phyloP scores from a whole-genome alignment of 2,888 invertebrate species.

The Cerastoderma edule region DNA sequence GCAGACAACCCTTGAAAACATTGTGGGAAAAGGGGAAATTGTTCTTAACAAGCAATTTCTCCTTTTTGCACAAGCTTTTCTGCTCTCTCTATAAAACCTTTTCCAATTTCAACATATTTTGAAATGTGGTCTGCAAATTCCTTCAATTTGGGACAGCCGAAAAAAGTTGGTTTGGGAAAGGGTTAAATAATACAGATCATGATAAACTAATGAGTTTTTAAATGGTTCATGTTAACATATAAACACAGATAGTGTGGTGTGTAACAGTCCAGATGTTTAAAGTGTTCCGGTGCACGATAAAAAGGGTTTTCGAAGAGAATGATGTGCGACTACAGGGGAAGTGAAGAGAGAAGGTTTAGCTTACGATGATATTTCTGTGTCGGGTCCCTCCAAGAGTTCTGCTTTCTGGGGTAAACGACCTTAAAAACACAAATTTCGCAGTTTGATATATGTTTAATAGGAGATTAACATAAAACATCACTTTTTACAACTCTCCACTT shows the following conservation, averaged over 20 bases:
- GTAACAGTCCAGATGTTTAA: slow-evolving; percentile 14
- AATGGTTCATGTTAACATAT: not conserved
- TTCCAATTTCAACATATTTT: slow-evolving; percentile 6
- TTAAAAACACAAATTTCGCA: slow-evolving; percentile 45
- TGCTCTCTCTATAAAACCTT: too few relatives aligned
- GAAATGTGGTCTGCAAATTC: not conserved
- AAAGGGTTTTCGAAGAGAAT: not conserved
- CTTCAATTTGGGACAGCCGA: too few relatives aligned
- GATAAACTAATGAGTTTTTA: not conserved
- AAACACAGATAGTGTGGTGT: slow-evolving; percentile 15
- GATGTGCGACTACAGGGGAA: slow-evolving; percentile 21
- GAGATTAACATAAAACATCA: too few relatives aligned
- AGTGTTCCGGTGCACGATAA: slow-evolving; percentile 19
- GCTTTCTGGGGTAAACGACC: slow-evolving; percentile 72
- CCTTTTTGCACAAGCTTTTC: too few relatives aligned
- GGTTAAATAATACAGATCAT: too few relatives aligned
- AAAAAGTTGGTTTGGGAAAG: too few relatives aligned
- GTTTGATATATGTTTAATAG: too few relatives aligned
- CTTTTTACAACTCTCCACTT: too few relatives aligned
- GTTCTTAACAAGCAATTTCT: too few relatives aligned
- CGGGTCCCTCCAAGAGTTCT: slow-evolving; percentile 73
- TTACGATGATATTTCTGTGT: slow-evolving; percentile 74
- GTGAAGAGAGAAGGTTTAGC: slow-evolving; percentile 46
- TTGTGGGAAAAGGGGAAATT: too few relatives aligned
- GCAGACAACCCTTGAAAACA: too few relatives aligned